A percentile compares a stretch with the other conserved stretches of the same genome.
Conservation (phyloP, 1,140 invertebrate genomes). For the Caenorhabditis briggsae region DNA sequence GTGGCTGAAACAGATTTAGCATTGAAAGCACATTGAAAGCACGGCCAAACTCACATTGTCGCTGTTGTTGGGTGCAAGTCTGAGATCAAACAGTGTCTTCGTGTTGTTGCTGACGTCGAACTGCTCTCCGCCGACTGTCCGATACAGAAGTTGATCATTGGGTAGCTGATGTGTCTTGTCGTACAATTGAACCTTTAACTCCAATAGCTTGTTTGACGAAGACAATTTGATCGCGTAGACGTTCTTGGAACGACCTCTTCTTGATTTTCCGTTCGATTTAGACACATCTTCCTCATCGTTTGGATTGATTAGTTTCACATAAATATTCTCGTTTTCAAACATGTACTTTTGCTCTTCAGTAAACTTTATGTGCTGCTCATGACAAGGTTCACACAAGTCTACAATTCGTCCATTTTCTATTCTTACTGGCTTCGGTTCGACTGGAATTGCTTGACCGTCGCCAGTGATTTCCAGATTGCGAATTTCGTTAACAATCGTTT, state of each 20-base stretch:
- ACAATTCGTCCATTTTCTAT: slow-evolving; percentile 16
- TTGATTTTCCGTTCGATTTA: slow-evolving; percentile 36
- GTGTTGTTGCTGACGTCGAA: neutral
- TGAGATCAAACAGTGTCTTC: slow-evolving; percentile 23
- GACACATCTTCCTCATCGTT: slow-evolving; percentile 9
- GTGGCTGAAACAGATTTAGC: neutral
- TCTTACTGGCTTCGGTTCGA: neutral
- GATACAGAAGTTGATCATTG: slow-evolving; percentile 13
- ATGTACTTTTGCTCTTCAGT: slow-evolving; percentile 41
- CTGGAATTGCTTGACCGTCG: neutral
- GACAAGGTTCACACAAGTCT: slow-evolving; percentile 10
- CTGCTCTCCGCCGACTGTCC: slow-evolving; percentile 1
- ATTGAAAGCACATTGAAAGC: neutral
- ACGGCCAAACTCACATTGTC: neutral
- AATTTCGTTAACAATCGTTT: slow-evolving; percentile 3
- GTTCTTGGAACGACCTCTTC: slow-evolving; percentile 27
- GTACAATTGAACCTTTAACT: slow-evolving; percentile 43
- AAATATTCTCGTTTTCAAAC: slow-evolving; percentile 46
- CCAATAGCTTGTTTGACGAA: slow-evolving; percentile 14
- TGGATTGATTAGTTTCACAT: slow-evolving; percentile 37
- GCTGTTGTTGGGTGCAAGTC: slow-evolving; percentile 19
- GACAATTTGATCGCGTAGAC: slow-evolving; percentile 14
- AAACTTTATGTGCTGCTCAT: slow-evolving; percentile 36
- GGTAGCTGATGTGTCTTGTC: slow-evolving; percentile 43
- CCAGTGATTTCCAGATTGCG: slow-evolving; percentile 16